Evolutionary conservation across 2,113 vertebrate genomes (phyloP).

Genomic region (Rhynchopsitta pachyrhyncha): DNA sequence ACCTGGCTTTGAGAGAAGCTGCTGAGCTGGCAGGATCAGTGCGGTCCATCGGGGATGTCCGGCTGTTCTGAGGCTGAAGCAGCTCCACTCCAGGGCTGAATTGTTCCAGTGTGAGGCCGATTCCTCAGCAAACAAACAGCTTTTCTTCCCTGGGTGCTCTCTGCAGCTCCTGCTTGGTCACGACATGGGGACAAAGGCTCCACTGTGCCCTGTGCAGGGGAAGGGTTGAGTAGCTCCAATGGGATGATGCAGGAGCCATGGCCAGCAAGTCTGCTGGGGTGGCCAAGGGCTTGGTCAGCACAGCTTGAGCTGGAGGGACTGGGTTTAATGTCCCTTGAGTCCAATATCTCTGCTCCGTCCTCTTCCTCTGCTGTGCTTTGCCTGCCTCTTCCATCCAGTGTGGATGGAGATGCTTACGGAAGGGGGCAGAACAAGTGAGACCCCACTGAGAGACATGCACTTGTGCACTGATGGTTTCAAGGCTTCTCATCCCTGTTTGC

Average conservation of each 20-base stretch:
- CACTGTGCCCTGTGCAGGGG: background rate
- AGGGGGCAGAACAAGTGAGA: background rate
- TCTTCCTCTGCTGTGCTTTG: background rate
- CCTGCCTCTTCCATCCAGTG: background rate
- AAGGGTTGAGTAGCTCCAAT: accelerated
- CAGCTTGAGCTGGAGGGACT: background rate
- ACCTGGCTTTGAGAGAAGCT: background rate
- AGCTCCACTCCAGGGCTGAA: background rate
- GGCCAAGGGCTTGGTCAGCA: background rate
- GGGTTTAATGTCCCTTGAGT: background rate
- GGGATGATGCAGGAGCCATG: background rate
- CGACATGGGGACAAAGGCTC: background rate
- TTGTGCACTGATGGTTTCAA: background rate
- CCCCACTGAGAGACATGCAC: background rate
- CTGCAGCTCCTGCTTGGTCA: background rate
- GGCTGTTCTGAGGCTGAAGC: background rate
- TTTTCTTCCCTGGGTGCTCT: background rate
- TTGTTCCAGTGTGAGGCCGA: background rate
- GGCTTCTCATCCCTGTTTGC: background rate
- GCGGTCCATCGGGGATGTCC: background rate
- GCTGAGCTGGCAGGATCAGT: background rate
- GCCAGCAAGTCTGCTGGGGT: background rate
- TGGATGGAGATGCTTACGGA: background rate
- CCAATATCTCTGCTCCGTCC: background rate
- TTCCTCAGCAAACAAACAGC: background rate